A percentile compares a stretch with the other conserved stretches of the same genome.
phyloP scores from a whole-genome alignment of 2,113 vertebrate genomes.

The Platysternon megacephalum region DNA sequence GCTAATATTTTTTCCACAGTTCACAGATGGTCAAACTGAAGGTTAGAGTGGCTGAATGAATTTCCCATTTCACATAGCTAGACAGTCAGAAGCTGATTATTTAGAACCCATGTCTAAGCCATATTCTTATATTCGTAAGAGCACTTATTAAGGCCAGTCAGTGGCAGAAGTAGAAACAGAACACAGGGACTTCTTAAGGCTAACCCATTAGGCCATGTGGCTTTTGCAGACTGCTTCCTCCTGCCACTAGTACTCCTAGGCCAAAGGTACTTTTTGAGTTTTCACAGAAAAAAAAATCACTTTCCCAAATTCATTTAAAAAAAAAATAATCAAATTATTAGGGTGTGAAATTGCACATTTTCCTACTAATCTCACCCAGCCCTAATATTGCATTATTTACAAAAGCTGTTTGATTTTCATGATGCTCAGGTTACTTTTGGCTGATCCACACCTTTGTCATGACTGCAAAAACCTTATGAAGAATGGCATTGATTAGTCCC shows the following conservation, averaged over 20 bases:
- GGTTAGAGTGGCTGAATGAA: neutral
- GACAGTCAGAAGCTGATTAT: neutral
- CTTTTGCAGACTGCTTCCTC: neutral
- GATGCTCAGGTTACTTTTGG: neutral
- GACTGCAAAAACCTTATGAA: neutral
- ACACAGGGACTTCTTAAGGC: neutral
- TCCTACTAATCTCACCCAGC: neutral
- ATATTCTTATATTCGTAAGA: neutral
- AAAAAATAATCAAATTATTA: neutral
- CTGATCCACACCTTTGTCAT: neutral
- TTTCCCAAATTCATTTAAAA: neutral
- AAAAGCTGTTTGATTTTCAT: neutral
- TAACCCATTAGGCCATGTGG: rapidly evolving
- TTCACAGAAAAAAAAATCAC: neutral
- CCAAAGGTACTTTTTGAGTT: neutral
- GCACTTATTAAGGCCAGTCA: neutral
- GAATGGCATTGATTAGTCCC: neutral
- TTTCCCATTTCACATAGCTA: neutral
- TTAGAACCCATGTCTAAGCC: neutral
- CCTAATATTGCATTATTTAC: neutral
- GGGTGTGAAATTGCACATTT: neutral
- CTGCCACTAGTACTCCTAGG: neutral
- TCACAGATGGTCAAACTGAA: neutral
- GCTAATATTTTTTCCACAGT: neutral
- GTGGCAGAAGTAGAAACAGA: rapidly evolving